Percentiles rank a stretch among this genome's conserved stretches.
Conservation (phyloP, 1,140 invertebrate species). For the Antheraea mylitta region DNA sequence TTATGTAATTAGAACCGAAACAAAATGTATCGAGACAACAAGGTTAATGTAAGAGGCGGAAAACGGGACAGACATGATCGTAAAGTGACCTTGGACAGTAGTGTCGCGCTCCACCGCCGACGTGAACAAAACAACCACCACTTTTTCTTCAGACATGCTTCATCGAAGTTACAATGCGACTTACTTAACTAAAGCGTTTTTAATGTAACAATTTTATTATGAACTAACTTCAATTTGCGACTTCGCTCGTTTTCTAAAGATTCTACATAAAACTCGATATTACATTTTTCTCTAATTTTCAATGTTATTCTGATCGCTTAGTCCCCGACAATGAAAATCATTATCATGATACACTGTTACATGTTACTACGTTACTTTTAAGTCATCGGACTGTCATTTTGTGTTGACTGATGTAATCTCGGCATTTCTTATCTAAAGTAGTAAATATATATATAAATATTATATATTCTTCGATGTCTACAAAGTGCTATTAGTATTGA, state of each 20-base stretch:
- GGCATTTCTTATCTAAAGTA: too few species aligned
- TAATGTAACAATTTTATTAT: not conserved
- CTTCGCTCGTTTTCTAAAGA: not conserved
- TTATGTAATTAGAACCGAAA: conserved; percentile 19
- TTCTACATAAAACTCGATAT: not conserved
- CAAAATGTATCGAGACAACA: conserved; percentile 50
- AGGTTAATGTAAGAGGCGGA: conserved; percentile 48
- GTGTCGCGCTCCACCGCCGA: conserved; percentile 54
- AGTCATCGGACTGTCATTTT: too few species aligned
- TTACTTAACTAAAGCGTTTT: conserved; percentile 8
- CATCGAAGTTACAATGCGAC: conserved; percentile 31
- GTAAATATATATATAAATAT: too few species aligned
- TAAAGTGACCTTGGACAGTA: conserved; percentile 52
- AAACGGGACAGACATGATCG: conserved; percentile 40
- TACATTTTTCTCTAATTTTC: too few species aligned
- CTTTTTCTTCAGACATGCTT: conserved; percentile 48
- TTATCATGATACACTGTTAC: too few species aligned
- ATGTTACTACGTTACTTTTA: too few species aligned
- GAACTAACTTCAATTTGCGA: not conserved
- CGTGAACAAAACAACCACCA: conserved; percentile 53
- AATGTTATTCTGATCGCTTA: not conserved
- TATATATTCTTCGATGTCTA: too few species aligned
- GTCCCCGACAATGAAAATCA: too few species aligned
- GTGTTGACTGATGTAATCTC: too few species aligned
- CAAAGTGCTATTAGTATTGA: too few species aligned